Conservation (phyloP, 2,888 invertebrate species). For the Callosobruchus maculatus region DNA sequence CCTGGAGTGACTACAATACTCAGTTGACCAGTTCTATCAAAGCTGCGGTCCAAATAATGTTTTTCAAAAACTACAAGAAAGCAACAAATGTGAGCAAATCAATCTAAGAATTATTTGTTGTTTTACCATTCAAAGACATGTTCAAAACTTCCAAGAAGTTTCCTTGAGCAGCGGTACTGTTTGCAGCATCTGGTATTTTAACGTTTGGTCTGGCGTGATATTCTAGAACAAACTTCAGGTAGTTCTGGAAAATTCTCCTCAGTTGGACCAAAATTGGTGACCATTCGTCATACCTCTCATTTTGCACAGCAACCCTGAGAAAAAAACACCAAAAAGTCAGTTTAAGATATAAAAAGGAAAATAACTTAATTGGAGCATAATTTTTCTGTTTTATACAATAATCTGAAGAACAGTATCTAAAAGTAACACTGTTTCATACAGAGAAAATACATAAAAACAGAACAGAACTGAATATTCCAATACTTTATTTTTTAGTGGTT, state of each 20-base stretch:
- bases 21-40: constrained; percentile 96
- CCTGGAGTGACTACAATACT: constrained; percentile 98
- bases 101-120: constrained; percentile 7
- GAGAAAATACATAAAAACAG: no score
- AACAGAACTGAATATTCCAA: no score
- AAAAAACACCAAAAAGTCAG: no score
- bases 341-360: not conserved
- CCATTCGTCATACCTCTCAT: constrained; percentile 98
- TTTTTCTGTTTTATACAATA: no score
- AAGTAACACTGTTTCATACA: no score
- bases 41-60: constrained; percentile 94
- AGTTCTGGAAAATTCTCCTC: constrained; percentile 83
- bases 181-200: constrained; percentile 74
- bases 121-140: constrained; percentile 89
- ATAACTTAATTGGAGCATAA: constrained; percentile 1
- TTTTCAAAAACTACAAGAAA: constrained; percentile 85
- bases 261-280: constrained; percentile 82
- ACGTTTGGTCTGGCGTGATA: constrained; percentile 76
- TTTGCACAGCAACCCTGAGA: constrained; percentile 87
- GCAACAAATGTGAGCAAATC: not conserved
- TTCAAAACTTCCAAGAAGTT: constrained; percentile 99
- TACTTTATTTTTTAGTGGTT: no score
- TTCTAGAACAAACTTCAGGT: constrained; percentile 81
- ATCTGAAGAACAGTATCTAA: no score
- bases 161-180: constrained; percentile 90